A percentile compares a stretch with the other conserved stretches of the same genome.
These are phyloP conservation scores for Pelusios castaneus DNA, from an alignment of 2,113 vertebrate species.

Conservation along the genomic window DNA sequence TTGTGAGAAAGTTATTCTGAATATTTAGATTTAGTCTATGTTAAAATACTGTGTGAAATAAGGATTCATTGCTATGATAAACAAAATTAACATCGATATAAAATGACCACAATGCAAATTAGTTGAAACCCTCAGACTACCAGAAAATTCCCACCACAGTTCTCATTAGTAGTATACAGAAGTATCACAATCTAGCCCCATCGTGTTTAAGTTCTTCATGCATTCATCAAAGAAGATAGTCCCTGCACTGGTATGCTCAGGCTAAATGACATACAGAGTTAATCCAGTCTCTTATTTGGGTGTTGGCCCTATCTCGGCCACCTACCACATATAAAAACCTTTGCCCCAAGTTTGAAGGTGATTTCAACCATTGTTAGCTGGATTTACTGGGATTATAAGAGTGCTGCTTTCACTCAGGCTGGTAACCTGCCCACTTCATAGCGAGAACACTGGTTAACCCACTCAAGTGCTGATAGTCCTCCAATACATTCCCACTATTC, in stretches of 20 bases:
- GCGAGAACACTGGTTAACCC: not conserved
- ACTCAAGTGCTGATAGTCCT: not conserved
- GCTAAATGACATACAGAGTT: not conserved
- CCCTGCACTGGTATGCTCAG: not conserved
- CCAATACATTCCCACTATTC: not conserved
- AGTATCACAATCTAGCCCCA: not conserved
- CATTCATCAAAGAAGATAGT: not conserved
- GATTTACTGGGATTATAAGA: not conserved
- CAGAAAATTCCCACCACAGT: no score
- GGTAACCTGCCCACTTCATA: accelerated
- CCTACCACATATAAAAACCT: not conserved
- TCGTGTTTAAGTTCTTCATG: not conserved
- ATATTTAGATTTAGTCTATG: not conserved
- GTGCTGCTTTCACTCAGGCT: not conserved
- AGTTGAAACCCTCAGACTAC: not conserved
- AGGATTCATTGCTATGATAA: not conserved
- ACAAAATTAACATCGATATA: not conserved
- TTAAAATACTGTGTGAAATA: not conserved
- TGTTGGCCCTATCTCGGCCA: not conserved
- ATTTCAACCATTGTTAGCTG: not conserved
- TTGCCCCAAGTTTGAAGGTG: not conserved
- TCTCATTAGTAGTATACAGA: not conserved
- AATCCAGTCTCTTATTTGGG: not conserved
- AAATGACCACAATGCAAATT: not conserved
- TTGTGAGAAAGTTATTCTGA: not conserved